phyloP scores from a whole-genome alignment of 1,140 invertebrate genomes.

The Neelides sp. region DNA sequence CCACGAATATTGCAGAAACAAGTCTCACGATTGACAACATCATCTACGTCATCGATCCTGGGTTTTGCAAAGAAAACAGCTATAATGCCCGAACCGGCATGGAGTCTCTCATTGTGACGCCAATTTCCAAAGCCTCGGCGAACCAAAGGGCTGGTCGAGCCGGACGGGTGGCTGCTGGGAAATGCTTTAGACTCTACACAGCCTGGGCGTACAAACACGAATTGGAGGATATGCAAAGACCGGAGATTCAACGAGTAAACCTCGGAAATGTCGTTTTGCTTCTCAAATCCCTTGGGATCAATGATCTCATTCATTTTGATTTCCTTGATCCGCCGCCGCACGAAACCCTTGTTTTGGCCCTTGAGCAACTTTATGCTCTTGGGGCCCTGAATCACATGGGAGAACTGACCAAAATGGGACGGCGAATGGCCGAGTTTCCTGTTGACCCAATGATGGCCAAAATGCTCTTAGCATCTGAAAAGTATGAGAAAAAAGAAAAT shows the following conservation, averaged over 20 bases:
- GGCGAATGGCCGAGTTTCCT: constrained; percentile 98
- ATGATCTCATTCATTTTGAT: constrained; percentile 96
- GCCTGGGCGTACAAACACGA: constrained; percentile 96
- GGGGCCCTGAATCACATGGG: constrained; percentile 97
- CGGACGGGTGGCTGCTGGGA: constrained; percentile 84
- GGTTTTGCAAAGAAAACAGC: constrained; percentile 98
- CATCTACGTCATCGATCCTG: constrained; percentile 97
- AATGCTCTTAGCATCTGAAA: constrained; percentile 94
- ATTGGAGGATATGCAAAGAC: constrained; percentile 92
- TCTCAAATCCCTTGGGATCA: constrained; percentile 91
- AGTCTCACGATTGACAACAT: constrained; percentile 99
- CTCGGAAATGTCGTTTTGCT: constrained; percentile 93
- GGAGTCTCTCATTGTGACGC: constrained; percentile 94
- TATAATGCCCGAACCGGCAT: constrained; percentile 97
- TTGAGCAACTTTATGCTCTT: constrained; percentile 94
- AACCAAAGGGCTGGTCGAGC: constrained; percentile 88
- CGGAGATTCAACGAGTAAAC: constrained; percentile 97
- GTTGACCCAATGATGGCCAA: constrained; percentile 98
- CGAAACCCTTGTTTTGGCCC: constrained; percentile 84
- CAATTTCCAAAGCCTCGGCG: constrained; percentile 93
- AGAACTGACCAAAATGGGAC: constrained; percentile 87
- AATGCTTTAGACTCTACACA: constrained; percentile 95
- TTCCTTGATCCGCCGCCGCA: constrained; percentile 96
- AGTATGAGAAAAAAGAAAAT: constrained; percentile 57
- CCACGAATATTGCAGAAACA: constrained; percentile 99